These are phyloP conservation scores for Lochmaea crataegi DNA, from an alignment of 2,888 invertebrate species.

Conservation along the genomic window DNA sequence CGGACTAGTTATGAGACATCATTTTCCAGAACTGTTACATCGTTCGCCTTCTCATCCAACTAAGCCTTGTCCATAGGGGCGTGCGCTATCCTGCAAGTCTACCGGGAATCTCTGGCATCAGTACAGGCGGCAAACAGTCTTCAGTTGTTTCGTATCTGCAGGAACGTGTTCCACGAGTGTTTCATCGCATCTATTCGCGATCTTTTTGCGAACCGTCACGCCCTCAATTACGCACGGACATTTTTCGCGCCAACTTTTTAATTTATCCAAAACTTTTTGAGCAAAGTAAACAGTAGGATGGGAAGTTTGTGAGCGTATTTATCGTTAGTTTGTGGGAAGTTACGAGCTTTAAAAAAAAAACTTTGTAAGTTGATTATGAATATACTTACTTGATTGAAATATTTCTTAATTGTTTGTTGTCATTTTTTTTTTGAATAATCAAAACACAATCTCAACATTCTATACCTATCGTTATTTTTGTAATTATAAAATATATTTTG, in stretches of 20 bases:
- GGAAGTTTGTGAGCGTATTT: background rate
- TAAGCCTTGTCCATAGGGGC: slow-evolving; percentile 39
- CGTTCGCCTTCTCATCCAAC: slow-evolving; percentile 14
- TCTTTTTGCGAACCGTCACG: slow-evolving; percentile 41
- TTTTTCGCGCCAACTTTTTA: slow-evolving; percentile 10
- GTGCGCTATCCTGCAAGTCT: slow-evolving; percentile 46
- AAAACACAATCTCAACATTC: too few relatives aligned
- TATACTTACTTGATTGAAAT: background rate
- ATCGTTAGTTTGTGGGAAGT: background rate
- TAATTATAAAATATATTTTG: too few relatives aligned
- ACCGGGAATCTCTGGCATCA: slow-evolving; percentile 46
- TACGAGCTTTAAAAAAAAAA: background rate
- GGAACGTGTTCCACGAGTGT: slow-evolving; percentile 32
- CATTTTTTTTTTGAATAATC: too few relatives aligned
- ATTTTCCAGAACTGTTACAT: slow-evolving; percentile 12
- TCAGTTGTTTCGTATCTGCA: slow-evolving; percentile 44
- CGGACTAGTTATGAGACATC: background rate
- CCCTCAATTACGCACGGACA: slow-evolving; percentile 47
- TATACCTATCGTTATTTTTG: too few relatives aligned
- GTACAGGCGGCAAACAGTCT: slow-evolving; percentile 48
- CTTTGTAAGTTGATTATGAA: background rate
- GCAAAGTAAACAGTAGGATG: background rate
- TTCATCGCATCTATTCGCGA: slow-evolving; percentile 4
- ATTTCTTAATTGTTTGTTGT: background rate
- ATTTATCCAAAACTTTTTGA: background rate